phyloP scores from a whole-genome alignment of 2,888 invertebrate species.

The Iselma pallidipennis region DNA sequence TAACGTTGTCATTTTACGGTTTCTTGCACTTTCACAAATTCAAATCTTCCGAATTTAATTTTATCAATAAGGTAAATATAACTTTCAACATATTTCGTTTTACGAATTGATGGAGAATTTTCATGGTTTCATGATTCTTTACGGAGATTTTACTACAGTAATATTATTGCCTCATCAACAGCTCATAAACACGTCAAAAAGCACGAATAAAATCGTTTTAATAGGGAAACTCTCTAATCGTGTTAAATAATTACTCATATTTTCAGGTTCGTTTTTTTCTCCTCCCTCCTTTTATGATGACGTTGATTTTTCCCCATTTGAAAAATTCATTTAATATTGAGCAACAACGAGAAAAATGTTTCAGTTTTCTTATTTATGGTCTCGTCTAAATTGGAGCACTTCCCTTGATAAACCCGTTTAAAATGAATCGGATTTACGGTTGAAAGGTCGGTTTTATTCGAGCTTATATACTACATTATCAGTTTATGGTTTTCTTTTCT shows the following conservation, averaged over 20 bases:
- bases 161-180: background rate
- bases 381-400: conserved; percentile 10
- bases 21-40: conserved; percentile 12
- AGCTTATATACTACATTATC: conserved; percentile 15
- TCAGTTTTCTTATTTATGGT: conserved; percentile 7
- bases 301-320: too few relatives aligned
- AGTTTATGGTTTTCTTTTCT: conserved; percentile 9
- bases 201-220: too few relatives aligned
- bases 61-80: conserved; percentile 3
- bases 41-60: conserved; percentile 8
- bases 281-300: too few relatives aligned
- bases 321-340: too few relatives aligned
- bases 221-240: too few relatives aligned
- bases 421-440: conserved; percentile 19
- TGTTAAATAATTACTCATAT: background rate
- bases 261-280: too few relatives aligned
- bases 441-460: conserved; percentile 20
- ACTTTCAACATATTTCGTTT: background rate
- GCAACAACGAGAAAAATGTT: conserved; percentile 3
- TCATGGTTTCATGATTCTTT: background rate
- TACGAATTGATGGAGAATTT: background rate
- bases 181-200: background rate
- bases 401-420: conserved; percentile 17
- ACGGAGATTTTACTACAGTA: background rate
- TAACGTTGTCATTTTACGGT: conserved; percentile 8